Base-by-base conservation (phyloP, 2,113 vertebrate genomes). In the Clarias gariepinus region DNA sequence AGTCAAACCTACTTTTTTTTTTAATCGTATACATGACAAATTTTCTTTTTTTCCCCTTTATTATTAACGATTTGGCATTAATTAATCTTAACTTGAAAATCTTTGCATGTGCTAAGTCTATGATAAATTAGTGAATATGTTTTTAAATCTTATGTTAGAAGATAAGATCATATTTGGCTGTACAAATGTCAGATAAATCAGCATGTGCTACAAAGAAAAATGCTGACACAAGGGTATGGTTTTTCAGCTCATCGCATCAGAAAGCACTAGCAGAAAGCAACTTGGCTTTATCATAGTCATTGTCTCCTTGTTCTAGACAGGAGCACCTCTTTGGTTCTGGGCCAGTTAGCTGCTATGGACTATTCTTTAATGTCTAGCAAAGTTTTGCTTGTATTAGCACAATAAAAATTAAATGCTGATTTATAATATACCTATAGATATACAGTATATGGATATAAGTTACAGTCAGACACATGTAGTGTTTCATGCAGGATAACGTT, bases 291-390 rank as follows among this genome's bases (percentile, higher is more conserved):
- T 83, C 41, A 88, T 92, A 41, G 53, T 82, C 53, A 33, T 91
- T 30, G 73, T 71, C 57, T 85, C 89, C 81, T 66, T 92, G 66
- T 91, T 92, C 83, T 93, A 91, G 92, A 68, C 90, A 69, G 87
- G 68, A 66, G 57, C 86, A 41, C 90, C 91, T 19, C 83, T 92
- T 2, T 53, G 92, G 52, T 89, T 90, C 15, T 93, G 91, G 91
- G 91, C 89, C 57, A 92, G 92, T 84, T 93, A 91, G 74, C 84
- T 90, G 90, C 91, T 92, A 88, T 76, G 66, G 61, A 25, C 5
- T 71, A 12, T 61, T 11, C 41, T 18, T 33, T 47, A 55, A n/a
- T 47, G 21, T 53, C 60, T 58, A 13, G 61, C 61, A n/a, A 28
- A 66, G 21, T 60, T 73, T 73, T 13, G 21, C 10, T 83, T 71